Percentiles rank a stretch among this genome's conserved stretches.
These are phyloP conservation scores for Chloebia gouldiae DNA, from an alignment of 2,113 vertebrate species.

Conservation along the genomic window DNA sequence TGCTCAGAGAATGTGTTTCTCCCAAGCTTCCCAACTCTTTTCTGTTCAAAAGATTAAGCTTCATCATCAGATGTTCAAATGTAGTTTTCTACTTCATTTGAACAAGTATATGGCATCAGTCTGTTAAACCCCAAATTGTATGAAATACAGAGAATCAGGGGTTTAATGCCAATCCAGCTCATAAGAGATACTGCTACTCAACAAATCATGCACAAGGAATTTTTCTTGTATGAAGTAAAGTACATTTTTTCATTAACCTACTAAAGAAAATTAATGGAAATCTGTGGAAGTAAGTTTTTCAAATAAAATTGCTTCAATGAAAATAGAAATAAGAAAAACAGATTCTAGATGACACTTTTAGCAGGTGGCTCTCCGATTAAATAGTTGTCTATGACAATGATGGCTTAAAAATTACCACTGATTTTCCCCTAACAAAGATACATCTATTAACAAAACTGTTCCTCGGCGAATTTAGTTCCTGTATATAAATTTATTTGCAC, in stretches of 20 bases:
- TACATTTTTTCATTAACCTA: neutral
- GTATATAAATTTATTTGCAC: neutral
- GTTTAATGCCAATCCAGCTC: neutral
- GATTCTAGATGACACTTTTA: neutral
- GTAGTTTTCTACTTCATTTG: neutral
- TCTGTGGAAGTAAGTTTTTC: neutral
- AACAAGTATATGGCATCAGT: neutral
- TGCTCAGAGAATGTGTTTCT: neutral
- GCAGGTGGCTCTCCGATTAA: neutral
- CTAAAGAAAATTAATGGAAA: neutral
- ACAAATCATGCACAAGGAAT: neutral
- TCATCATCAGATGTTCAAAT: neutral
- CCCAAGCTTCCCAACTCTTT: neutral
- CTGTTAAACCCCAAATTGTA: neutral
- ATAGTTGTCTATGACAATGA: neutral
- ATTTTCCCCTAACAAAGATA: neutral
- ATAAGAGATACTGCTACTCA: neutral
- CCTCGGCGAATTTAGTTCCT: neutral
- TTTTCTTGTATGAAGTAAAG: neutral
- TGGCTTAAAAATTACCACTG: neutral
- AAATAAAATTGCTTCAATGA: neutral
- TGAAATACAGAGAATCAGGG: neutral
- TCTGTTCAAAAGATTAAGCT: neutral
- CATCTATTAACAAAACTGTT: neutral
- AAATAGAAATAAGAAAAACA: conserved; percentile 9